Evolutionary conservation across 2,888 invertebrate species (phyloP), one percentile per base, ranked within the genome.

Genomic region (Gortyna flavago): DNA sequence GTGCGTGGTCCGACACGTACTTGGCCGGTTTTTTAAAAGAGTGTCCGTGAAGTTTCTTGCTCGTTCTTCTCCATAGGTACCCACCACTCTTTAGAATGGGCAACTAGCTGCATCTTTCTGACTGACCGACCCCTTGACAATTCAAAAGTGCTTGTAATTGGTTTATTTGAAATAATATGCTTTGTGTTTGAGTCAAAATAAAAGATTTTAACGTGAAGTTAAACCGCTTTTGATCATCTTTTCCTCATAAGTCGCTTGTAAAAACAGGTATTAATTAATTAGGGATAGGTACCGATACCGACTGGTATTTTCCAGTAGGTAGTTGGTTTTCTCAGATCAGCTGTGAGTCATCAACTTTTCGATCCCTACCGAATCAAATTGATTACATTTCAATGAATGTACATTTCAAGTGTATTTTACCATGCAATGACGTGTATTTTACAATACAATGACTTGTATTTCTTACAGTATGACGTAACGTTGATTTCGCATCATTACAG

Each of bases 331-430:
- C 74, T 67, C 54, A 48, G 38, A 0, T 59, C 3, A 67, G 29
- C 18, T 54, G 80, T 80, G 74, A 80, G 67, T 79, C 79, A 80
- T 25, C 21, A 73, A 74, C 44, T 32, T 54, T 62, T 16, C 61
- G 75, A 75, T 80, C 38, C 21, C 54, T 74, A 54, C 18, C 54
- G 18, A 35, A 48, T 67, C 61, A 18, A 61, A 48, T 32, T 61
- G 61, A 67, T 38, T 79, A 38, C 9, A 61, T 18, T 25, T 9
- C 25, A 18, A 9, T 41, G 48, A 13, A 59, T n/a, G 54, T 61
- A n/a, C n/a, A 65, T 21, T 64, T 68, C 9, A 57, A 51, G 32
- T 35, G 4, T 35, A 29, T 66, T 80, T 61, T 74, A 35, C 41
- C 38, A 4, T 18, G 32, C 9, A 25, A 51, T 65, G 11, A 79